Base-by-base conservation (phyloP, 1,140 invertebrate species). In the Drosophila prosaltans region DNA sequence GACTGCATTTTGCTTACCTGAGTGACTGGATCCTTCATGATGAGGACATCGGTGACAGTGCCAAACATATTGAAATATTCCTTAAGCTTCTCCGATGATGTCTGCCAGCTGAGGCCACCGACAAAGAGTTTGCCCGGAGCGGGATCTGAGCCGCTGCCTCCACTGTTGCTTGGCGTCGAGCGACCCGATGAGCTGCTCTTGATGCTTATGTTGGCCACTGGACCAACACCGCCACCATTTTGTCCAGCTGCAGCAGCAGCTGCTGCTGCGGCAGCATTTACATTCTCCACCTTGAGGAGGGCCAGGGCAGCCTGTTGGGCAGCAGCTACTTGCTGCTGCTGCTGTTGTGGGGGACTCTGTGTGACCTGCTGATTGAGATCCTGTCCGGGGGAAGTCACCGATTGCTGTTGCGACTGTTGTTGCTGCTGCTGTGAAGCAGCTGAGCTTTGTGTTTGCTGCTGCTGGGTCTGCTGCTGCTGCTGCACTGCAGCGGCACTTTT, bases 61-160 rank as follows among this genome's bases (percentile, higher is more conserved):
- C 97, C 97, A 83, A 97, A 98, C 95, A 97, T 97, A 62, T 96
- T 95, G 86, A 98, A 98, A 91, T 98, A 98, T 78, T 97, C 96
- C 80, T 96, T 94, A 6, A 98, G 94, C 92, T 97, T 98, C 92
- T 98, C 97, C 40, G 96, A 96, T 80, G 96, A 97, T 16, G 97
- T 98, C 92, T 97, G 97, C 97, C 97, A 98, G 85, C 96, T 97
- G 43, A 98, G 94, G 0, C 97, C 97, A 11, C 97, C 97, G 28
- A 98, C 97, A 91, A 98, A 98, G 11, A 98, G 94, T 93, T 98
- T 98, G 69, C 96, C 96, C 1, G 97, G 97, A 2, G 97, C 96
- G 1, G 96, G 96, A 79, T 97, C 96, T 1, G 94, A 80, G 54
- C 78, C 74, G 24, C 74, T 75, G 58, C 74, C 77, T 4, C 85